Evolutionary conservation across 2,797 vertebrate species (phyloP).

Genomic region (Taeniopygia guttata): DNA sequence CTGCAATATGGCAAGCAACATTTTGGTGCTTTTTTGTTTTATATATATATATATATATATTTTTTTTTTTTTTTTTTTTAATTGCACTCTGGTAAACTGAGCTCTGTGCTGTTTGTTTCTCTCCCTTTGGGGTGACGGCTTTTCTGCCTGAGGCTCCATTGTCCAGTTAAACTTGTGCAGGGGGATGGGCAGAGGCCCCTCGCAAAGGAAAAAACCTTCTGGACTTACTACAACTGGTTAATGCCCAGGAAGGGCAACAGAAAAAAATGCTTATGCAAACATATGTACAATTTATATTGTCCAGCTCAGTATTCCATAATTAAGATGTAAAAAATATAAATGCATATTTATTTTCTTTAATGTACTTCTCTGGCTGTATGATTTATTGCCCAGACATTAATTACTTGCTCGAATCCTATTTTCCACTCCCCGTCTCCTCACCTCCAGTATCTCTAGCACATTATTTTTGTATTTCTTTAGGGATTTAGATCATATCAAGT

Average conservation of each 20-base stretch:
- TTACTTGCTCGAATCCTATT: not conserved
- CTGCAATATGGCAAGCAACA: not conserved
- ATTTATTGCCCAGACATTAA: not conserved
- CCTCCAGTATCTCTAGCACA: not conserved
- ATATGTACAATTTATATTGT: not conserved
- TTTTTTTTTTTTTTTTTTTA: no score
- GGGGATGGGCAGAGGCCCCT: not conserved
- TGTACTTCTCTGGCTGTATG: not conserved
- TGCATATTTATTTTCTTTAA: not conserved
- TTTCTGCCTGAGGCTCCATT: not conserved
- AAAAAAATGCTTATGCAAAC: not conserved
- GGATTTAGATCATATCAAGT: not conserved
- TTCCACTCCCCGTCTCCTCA: not conserved
- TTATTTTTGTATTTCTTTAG: not conserved
- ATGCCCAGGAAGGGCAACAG: not conserved
- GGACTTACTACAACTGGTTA: not conserved
- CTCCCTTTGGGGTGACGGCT: not conserved
- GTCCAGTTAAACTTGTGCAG: not conserved
- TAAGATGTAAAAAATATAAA: not conserved
- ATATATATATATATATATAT: no score
- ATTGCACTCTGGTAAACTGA: not conserved
- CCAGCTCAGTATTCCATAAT: not conserved
- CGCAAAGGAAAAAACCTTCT: not conserved
- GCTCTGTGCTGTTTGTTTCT: not conserved
- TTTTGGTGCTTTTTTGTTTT: not conserved